Evolutionary conservation across 37 sponge, comb jelly and placozoan genomes (phyloP).

Genomic region (Halisarca cf. caerulea): DNA sequence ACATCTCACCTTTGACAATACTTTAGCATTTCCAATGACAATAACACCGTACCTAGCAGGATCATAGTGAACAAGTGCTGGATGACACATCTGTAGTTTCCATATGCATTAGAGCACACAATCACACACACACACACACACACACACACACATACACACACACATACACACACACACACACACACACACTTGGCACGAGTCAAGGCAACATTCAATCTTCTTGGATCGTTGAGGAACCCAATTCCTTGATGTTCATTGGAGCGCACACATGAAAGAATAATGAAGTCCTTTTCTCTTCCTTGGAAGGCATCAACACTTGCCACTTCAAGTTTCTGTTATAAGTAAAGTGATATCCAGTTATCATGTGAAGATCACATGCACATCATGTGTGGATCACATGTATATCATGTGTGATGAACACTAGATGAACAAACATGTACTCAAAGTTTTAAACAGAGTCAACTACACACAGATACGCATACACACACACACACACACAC

Average conservation of each 20-base stretch:
- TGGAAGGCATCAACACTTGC: slow-evolving; percentile 99
- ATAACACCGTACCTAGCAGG: slow-evolving; percentile 67
- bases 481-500: slow-evolving; percentile 42
- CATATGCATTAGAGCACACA: too few species aligned
- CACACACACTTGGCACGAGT: slow-evolving; percentile 82
- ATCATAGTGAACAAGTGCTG: neutral
- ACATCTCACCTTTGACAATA: slow-evolving; percentile 73
- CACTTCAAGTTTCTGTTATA: slow-evolving; percentile 91
- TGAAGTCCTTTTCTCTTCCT: slow-evolving; percentile 96
- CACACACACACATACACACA: slow-evolving; percentile 18
- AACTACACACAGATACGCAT: slow-evolving; percentile 23
- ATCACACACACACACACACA: slow-evolving; percentile 10
- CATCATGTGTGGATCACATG: too few species aligned
- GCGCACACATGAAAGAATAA: slow-evolving; percentile 92
- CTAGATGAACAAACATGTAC: neutral
- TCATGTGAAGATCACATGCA: neutral
- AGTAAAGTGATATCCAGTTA: too few species aligned
- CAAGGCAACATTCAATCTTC: slow-evolving; percentile 94
- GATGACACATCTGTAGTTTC: neutral
- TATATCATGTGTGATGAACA: neutral
- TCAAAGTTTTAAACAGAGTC: neutral
- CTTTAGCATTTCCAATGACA: slow-evolving; percentile 93
- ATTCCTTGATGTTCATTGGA: slow-evolving; percentile 97
- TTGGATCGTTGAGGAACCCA: slow-evolving; percentile 96
- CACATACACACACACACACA: slow-evolving; percentile 15